Conservation (phyloP, 1,140 invertebrate genomes). For the Uloborus diversus region DNA sequence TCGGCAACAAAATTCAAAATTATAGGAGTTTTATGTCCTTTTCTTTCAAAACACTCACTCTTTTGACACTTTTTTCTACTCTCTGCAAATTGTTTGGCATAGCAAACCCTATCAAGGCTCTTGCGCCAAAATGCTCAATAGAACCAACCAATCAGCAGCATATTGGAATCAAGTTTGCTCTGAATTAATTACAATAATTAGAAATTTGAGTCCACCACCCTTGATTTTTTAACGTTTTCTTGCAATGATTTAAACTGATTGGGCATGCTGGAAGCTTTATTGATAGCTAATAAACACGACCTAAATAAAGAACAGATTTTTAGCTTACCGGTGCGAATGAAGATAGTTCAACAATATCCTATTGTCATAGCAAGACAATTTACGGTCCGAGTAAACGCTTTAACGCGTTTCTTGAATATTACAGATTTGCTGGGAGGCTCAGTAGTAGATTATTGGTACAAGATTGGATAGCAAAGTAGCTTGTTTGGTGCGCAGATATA, state of each 20-base stretch:
- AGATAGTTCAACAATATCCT: background rate
- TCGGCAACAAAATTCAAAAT: too few species aligned
- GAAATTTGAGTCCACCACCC: constrained; percentile 30
- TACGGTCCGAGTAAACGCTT: background rate
- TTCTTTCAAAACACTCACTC: too few species aligned
- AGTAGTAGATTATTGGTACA: constrained; percentile 60
- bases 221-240: too few species aligned
- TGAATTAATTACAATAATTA: constrained; percentile 52
- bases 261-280: constrained; percentile 46
- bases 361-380: background rate
- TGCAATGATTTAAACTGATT: constrained; percentile 53
- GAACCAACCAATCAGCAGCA: constrained; percentile 32
- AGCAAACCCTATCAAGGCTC: too few species aligned
- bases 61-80: too few species aligned
- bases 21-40: too few species aligned
- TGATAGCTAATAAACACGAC: constrained; percentile 9
- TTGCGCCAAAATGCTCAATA: too few species aligned
- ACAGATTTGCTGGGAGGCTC: constrained; percentile 8
- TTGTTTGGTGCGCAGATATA: constrained; percentile 64
- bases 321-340: background rate
- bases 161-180: constrained; percentile 37
- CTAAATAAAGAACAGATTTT: background rate
- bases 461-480: constrained; percentile 66
- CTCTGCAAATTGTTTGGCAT: too few species aligned
- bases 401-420: constrained; percentile 23